These are phyloP conservation scores for Oxycera nigricornis DNA, from an alignment of 2,888 invertebrate species.

Conservation along the genomic window DNA sequence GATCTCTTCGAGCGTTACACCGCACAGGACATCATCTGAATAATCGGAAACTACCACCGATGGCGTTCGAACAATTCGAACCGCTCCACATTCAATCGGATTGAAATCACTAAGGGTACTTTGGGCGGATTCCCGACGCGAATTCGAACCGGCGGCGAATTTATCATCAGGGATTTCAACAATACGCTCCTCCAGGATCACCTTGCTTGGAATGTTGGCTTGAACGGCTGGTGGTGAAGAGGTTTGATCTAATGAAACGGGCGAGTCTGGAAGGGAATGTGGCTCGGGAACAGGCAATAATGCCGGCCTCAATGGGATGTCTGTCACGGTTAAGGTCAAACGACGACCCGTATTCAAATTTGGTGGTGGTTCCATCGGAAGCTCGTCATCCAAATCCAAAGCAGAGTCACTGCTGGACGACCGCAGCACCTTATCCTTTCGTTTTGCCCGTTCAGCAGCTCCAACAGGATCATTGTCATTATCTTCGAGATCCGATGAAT, in stretches of 20 bases:
- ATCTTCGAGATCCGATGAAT: constrained; percentile 54
- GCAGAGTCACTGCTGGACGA: constrained; percentile 61
- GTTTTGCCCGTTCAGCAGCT: constrained; percentile 48
- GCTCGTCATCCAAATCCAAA: constrained; percentile 58
- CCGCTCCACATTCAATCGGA: constrained; percentile 63
- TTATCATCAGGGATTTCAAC: constrained; percentile 64
- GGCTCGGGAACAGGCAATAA: constrained; percentile 60
- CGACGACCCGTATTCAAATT: constrained; percentile 51
- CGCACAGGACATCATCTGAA: constrained; percentile 73
- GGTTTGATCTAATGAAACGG: constrained; percentile 46
- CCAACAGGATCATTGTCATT: constrained; percentile 46
- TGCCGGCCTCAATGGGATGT: constrained; percentile 59
- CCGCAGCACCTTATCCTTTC: constrained; percentile 57
- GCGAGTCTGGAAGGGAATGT: constrained; percentile 58
- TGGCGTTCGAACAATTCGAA: constrained; percentile 77
- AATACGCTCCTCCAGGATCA: constrained; percentile 66
- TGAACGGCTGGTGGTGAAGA: constrained; percentile 44
- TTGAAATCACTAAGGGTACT: constrained; percentile 61
- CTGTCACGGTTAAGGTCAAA: constrained; percentile 60
- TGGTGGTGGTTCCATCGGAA: constrained; percentile 37
- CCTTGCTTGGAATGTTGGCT: constrained; percentile 59
- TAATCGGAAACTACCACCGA: constrained; percentile 89
- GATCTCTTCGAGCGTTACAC: constrained; percentile 68
- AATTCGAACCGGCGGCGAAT: constrained; percentile 58
- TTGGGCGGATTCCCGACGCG: constrained; percentile 63